Conservation (phyloP, 2,113 vertebrate genomes). For the Vanacampus margaritifer region DNA sequence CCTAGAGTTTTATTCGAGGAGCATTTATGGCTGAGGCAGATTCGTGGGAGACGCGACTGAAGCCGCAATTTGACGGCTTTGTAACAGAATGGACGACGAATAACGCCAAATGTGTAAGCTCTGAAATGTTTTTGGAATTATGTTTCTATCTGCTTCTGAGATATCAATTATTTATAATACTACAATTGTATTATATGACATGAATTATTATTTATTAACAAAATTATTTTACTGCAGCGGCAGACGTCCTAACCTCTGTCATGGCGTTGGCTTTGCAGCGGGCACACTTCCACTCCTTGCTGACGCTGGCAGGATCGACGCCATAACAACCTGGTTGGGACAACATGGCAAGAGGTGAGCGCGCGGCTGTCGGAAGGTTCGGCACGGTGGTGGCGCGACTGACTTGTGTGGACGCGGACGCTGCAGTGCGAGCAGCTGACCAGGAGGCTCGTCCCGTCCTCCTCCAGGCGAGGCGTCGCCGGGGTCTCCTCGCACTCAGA, state of each 20-base stretch:
- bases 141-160: no score
- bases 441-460: constrained; percentile 89
- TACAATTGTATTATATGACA: no score
- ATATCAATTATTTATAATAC: no score
- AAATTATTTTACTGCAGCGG: neutral
- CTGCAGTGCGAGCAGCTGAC: constrained; percentile 89
- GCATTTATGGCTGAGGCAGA: no score
- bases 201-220: no score
- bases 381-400: constrained; percentile 55
- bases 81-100: no score
- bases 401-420: constrained; percentile 91
- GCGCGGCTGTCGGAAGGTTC: no score
- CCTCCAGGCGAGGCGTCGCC: constrained; percentile 82
- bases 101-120: no score
- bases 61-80: no score
- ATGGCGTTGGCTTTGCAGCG: constrained; percentile 88
- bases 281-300: constrained; percentile 89
- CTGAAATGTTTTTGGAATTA: no score
- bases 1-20: no score
- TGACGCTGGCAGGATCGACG: constrained; percentile 79
- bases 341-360: constrained; percentile 1
- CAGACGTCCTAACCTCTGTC: constrained; percentile 79
- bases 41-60: no score
- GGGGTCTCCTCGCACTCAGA: constrained; percentile 75
- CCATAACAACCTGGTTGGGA: constrained; percentile 85